These are phyloP conservation scores for Tauraco erythrolophus DNA, from an alignment of 2,113 vertebrate genomes.

Conservation along the genomic window DNA sequence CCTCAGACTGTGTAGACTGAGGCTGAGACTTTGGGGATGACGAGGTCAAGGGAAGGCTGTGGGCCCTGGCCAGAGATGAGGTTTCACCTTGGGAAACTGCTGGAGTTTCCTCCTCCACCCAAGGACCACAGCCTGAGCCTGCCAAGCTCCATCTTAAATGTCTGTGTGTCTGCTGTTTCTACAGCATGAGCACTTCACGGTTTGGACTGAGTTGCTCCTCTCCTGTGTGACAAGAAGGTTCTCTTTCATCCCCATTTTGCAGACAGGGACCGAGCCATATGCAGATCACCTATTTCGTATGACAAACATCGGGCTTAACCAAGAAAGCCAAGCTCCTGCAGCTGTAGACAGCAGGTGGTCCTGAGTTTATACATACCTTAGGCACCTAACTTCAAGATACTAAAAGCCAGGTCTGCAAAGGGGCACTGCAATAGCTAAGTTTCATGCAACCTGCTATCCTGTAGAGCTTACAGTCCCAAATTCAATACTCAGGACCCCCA, in stretches of 20 bases:
- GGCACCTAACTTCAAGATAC: background rate
- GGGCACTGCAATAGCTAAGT: background rate
- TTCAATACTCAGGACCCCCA: background rate
- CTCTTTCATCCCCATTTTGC: background rate
- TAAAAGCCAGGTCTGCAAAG: background rate
- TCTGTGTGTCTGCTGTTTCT: accelerated
- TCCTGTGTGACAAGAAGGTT: background rate
- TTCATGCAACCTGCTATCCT: background rate
- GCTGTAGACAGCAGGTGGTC: background rate
- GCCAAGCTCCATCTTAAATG: background rate
- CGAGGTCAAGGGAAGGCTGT: background rate
- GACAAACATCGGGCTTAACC: background rate
- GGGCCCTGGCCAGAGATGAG: background rate
- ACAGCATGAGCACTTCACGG: background rate
- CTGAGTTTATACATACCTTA: background rate
- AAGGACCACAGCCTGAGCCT: background rate
- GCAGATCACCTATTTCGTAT: background rate
- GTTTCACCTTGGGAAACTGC: background rate
- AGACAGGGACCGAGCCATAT: background rate
- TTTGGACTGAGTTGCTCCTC: background rate
- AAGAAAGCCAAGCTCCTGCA: background rate
- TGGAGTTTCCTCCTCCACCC: background rate
- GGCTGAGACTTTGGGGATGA: background rate
- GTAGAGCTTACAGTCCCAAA: background rate
- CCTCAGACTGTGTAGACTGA: background rate